These are phyloP conservation scores for Chrysocyon brachyurus DNA, from an alignment of 2,797 vertebrate genomes.

Conservation along the genomic window DNA sequence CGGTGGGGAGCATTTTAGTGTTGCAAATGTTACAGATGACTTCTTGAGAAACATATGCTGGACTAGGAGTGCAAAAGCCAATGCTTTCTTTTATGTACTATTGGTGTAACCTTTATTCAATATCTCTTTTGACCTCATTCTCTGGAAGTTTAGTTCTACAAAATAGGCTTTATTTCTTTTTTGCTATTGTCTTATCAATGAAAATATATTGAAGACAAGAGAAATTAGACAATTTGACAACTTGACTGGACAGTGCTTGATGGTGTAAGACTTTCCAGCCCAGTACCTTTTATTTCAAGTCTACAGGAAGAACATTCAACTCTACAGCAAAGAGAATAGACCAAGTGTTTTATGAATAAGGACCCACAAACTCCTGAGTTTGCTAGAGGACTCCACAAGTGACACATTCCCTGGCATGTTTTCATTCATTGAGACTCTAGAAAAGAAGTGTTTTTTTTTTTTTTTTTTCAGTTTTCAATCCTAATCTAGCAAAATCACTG, in stretches of 20 bases:
- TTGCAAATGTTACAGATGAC: neutral
- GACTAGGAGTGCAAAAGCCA: conserved; percentile 4
- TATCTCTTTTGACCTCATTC: neutral
- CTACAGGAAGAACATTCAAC: neutral
- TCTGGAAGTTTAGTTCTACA: neutral
- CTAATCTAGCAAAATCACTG: neutral
- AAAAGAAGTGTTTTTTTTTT: neutral
- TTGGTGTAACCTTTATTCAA: conserved; percentile 30
- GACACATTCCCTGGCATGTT: neutral
- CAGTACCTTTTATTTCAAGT: neutral
- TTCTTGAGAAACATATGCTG: neutral
- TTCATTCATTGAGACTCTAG: neutral
- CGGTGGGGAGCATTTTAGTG: neutral
- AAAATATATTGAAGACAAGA: neutral
- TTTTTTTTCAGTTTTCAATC: neutral
- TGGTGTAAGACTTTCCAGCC: neutral
- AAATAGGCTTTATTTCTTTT: neutral
- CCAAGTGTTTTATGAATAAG: neutral
- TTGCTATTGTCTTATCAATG: conserved; percentile 29
- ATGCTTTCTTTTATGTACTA: conserved; percentile 26
- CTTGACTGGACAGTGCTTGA: neutral
- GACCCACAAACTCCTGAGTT: neutral
- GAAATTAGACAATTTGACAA: neutral
- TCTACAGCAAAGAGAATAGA: neutral
- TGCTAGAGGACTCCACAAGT: neutral